These are phyloP conservation scores for Nymphalis polychloros DNA, from an alignment of 2,888 invertebrate species.

Conservation along the genomic window DNA sequence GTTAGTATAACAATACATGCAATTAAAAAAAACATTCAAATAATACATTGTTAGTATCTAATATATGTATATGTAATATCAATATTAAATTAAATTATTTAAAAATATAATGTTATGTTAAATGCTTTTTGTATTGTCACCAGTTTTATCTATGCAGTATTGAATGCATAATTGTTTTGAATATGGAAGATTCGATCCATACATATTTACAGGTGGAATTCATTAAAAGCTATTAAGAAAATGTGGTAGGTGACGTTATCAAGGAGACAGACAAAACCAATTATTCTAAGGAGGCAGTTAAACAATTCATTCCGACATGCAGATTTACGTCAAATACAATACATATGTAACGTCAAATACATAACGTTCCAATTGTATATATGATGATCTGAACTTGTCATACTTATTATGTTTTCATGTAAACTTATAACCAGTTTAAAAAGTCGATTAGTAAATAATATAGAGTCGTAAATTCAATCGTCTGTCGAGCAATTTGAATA, in stretches of 20 bases:
- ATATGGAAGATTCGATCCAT: too few species aligned
- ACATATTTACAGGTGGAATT: too few species aligned
- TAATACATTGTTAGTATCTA: neutral
- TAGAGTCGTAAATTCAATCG: constrained; percentile 22
- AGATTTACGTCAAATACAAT: too few species aligned
- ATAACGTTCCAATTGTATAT: neutral
- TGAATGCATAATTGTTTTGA: too few species aligned
- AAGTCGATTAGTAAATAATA: constrained; percentile 30
- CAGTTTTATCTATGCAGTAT: too few species aligned
- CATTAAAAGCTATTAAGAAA: too few species aligned
- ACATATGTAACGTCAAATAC: too few species aligned
- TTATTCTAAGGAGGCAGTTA: neutral
- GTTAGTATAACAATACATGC: constrained; percentile 6
- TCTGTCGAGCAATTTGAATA: constrained; percentile 27
- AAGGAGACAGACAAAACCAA: too few species aligned
- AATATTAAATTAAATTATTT: neutral
- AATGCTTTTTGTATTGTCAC: too few species aligned
- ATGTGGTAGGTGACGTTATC: too few species aligned
- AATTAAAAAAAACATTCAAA: neutral
- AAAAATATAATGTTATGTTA: too few species aligned
- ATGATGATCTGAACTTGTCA: neutral
- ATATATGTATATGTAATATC: neutral
- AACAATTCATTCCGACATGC: too few species aligned
- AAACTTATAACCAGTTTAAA: constrained; percentile 15
- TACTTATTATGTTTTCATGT: constrained; percentile 22